Evolutionary conservation across 2,797 vertebrate species (phyloP).

Genomic region (Coracias cyanogaster): DNA sequence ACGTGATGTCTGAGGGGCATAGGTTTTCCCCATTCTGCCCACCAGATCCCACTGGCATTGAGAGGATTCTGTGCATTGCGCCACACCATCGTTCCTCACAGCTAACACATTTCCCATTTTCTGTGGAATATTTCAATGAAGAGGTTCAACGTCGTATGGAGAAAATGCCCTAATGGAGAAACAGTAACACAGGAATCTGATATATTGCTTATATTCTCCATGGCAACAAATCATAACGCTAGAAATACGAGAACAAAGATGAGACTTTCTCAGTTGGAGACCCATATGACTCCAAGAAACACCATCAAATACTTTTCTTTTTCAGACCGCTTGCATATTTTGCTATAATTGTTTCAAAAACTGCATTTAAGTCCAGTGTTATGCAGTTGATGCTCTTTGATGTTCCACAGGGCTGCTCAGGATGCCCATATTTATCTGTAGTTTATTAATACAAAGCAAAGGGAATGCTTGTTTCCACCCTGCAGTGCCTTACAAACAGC

Average conservation of each 20-base stretch:
- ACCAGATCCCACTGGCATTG: background rate
- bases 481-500: background rate
- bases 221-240: slow-evolving; percentile 58
- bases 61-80: background rate
- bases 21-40: background rate
- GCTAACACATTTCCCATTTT: background rate
- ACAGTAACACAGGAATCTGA: background rate
- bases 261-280: background rate
- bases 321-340: background rate
- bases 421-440: background rate
- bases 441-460: slow-evolving; percentile 29
- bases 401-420: background rate
- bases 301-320: background rate
- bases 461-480: slow-evolving; percentile 29
- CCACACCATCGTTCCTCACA: background rate
- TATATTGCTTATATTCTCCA: slow-evolving; percentile 33
- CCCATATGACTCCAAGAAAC: background rate
- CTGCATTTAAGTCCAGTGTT: background rate
- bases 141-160: background rate
- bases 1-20: background rate
- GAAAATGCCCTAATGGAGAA: background rate
- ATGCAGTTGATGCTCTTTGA: background rate
- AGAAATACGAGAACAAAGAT: slow-evolving; percentile 27
- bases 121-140: background rate
- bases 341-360: background rate